Conservation (phyloP, 2,113 vertebrate genomes). For the Menura novaehollandiae region DNA sequence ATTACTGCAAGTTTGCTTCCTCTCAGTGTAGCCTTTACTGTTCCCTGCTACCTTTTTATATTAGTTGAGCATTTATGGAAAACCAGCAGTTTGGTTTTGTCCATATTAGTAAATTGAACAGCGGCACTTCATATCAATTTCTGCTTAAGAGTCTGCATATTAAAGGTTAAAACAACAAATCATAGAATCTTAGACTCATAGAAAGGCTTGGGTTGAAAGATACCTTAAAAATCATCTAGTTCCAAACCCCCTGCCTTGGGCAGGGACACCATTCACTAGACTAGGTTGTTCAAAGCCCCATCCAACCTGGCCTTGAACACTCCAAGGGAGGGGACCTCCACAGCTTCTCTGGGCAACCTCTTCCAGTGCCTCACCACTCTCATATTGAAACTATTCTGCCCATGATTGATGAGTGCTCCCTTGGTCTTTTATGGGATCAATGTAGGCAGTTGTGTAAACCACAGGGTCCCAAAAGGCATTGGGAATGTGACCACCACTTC, state of each 20-base stretch:
- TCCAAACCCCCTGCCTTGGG: fast-evolving
- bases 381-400: not conserved
- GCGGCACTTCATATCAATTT: not conserved
- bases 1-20: not conserved
- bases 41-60: not conserved
- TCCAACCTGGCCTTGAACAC: not conserved
- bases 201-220: not conserved
- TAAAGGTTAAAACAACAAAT: not conserved
- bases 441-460: not conserved
- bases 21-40: not conserved
- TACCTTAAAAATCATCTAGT: not conserved
- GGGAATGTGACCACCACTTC: not conserved
- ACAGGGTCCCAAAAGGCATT: fast-evolving
- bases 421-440: too few relatives aligned
- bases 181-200: not conserved
- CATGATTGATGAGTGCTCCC: not conserved
- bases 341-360: not conserved
- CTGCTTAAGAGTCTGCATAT: not conserved
- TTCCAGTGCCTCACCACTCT: not conserved
- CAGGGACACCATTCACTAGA: not conserved
- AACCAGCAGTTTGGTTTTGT: not conserved
- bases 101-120: not conserved
- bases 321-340: not conserved
- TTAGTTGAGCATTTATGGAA: not conserved
- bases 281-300: not conserved